phyloP scores from a whole-genome alignment of 2,888 invertebrate genomes.

The Meiosimyza platycephala region DNA sequence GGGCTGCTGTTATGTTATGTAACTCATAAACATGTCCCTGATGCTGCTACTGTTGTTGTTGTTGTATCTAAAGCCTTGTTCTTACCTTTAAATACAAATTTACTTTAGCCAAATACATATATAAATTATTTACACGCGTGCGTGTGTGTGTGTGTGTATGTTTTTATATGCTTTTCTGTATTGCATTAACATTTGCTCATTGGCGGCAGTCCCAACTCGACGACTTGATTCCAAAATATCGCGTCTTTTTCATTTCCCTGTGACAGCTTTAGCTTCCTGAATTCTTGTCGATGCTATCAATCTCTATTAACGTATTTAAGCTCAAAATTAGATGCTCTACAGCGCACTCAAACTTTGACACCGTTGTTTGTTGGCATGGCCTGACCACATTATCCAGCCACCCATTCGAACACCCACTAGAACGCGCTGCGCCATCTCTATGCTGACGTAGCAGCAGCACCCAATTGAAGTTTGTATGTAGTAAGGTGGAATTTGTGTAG shows the following conservation, averaged over 20 bases:
- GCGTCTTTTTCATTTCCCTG: no score
- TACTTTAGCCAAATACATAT: no score
- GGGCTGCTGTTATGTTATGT: neutral
- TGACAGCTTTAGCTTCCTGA: no score
- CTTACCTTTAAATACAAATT: no score
- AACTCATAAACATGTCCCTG: conserved; percentile 10
- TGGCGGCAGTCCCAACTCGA: no score
- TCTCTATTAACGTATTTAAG: conserved; percentile 18
- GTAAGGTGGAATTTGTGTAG: neutral
- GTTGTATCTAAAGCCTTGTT: neutral
- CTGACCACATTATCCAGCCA: neutral
- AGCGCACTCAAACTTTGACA: neutral
- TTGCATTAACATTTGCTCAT: no score
- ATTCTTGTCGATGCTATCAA: conserved; percentile 13
- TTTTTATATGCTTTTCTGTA: no score
- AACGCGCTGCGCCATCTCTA: neutral
- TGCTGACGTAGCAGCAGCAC: no score
- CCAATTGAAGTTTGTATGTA: no score
- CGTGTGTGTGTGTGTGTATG: no score
- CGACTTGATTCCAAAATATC: no score
- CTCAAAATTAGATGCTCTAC: conserved; percentile 7
- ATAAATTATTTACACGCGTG: no score
- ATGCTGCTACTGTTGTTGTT: neutral
- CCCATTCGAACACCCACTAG: neutral
- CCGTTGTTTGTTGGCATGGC: neutral